phyloP scores from a whole-genome alignment of 2,113 vertebrate species.

The Siniperca chuatsi region DNA sequence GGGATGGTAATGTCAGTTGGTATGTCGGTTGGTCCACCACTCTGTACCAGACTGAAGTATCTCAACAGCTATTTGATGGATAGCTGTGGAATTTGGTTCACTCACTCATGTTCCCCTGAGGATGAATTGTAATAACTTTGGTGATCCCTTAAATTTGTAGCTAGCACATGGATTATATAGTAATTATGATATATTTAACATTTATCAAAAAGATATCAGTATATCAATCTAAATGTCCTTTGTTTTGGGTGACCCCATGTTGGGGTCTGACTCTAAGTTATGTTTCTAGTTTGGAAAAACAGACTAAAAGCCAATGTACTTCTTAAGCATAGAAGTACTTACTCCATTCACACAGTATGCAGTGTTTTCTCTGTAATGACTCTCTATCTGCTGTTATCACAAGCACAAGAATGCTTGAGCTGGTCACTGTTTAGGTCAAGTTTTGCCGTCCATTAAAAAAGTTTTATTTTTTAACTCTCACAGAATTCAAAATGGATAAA shows the following conservation, averaged over 20 bases:
- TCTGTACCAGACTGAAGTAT: background rate
- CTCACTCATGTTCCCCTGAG: background rate
- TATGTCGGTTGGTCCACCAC: no score
- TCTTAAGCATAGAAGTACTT: background rate
- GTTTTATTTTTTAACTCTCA: background rate
- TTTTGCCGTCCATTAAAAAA: background rate
- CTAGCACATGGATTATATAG: background rate
- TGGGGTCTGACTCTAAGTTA: background rate
- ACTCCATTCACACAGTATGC: background rate
- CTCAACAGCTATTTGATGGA: background rate
- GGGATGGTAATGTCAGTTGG: background rate
- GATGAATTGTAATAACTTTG: background rate
- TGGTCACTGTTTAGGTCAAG: background rate
- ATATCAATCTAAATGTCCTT: background rate
- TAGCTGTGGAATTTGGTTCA: background rate
- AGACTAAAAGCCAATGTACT: background rate
- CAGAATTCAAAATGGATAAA: conserved; percentile 2
- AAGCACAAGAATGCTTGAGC: conserved; percentile 7
- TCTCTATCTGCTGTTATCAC: background rate
- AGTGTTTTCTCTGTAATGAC: background rate
- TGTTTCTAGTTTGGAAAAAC: background rate
- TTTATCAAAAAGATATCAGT: background rate
- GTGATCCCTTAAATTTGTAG: no score
- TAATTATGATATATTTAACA: background rate
- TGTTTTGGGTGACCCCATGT: background rate